These are phyloP conservation scores for Leiothrix lutea DNA, from an alignment of 2,113 vertebrate species.

Conservation along the genomic window DNA sequence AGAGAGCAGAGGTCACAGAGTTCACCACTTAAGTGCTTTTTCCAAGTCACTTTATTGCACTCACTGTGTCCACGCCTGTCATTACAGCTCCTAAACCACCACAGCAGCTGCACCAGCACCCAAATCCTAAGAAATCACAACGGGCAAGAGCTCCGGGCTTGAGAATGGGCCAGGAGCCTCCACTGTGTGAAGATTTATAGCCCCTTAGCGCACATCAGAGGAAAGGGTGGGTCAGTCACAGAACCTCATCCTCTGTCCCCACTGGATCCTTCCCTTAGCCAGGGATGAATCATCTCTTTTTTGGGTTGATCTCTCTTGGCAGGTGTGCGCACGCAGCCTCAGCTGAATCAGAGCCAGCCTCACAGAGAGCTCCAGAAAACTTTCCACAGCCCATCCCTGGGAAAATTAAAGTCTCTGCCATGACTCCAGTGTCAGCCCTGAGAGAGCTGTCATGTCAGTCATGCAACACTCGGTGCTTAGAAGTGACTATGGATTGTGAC, in stretches of 20 bases:
- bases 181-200: neutral
- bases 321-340: neutral
- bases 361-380: neutral
- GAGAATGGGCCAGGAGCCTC: neutral
- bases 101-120: neutral
- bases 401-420: neutral
- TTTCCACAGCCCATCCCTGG: neutral
- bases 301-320: neutral
- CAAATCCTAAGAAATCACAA: neutral
- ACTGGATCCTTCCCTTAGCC: neutral
- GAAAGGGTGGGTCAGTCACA: neutral
- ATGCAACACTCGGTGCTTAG: rapidly evolving
- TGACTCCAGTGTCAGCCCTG: neutral
- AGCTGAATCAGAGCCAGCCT: rapidly evolving
- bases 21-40: neutral
- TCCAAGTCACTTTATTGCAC: neutral
- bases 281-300: neutral
- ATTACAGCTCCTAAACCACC: neutral
- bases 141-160: neutral
- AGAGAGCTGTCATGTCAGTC: neutral
- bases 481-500: rapidly evolving
- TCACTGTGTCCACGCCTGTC: neutral
- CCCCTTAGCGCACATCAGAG: neutral
- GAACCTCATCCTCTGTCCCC: neutral
- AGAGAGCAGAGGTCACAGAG: neutral